Percentiles rank a stretch among this genome's conserved stretches.
Conservation (phyloP, 2,113 vertebrate species). For the Falco punctatus region DNA sequence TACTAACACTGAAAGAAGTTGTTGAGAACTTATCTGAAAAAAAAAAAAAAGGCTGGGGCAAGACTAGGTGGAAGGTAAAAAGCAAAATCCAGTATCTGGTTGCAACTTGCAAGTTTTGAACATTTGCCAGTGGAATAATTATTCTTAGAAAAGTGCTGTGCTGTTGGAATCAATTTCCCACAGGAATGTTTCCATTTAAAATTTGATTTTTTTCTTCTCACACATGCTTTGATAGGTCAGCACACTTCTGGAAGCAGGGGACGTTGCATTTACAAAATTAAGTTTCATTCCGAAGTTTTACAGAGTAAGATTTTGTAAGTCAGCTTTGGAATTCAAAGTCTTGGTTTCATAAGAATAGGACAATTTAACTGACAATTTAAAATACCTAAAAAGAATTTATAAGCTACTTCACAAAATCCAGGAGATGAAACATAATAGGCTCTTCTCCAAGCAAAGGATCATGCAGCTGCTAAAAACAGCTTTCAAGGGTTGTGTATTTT, state of each 20-base stretch:
- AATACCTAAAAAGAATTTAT: not conserved
- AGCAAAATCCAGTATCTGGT: not conserved
- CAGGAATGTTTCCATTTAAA: not conserved
- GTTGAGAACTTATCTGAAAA: not conserved
- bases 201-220: not conserved
- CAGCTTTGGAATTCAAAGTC: not conserved
- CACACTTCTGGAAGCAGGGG: not conserved
- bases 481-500: not conserved
- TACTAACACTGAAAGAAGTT: not conserved
- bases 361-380: not conserved
- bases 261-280: not conserved
- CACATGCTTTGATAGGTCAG: not conserved
- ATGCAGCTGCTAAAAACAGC: not conserved
- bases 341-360: not conserved
- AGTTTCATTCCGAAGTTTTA: not conserved
- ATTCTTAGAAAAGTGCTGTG: not conserved
- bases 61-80: not conserved
- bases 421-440: not conserved
- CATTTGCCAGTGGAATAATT: not conserved
- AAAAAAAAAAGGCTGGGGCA: not conserved
- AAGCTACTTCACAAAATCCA: not conserved
- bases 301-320: not conserved
- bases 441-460: not conserved
- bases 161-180: not conserved
- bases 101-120: slow-evolving; percentile 4